Base-by-base conservation (phyloP, 2,888 invertebrate genomes). In the Napeogenes sylphis region DNA sequence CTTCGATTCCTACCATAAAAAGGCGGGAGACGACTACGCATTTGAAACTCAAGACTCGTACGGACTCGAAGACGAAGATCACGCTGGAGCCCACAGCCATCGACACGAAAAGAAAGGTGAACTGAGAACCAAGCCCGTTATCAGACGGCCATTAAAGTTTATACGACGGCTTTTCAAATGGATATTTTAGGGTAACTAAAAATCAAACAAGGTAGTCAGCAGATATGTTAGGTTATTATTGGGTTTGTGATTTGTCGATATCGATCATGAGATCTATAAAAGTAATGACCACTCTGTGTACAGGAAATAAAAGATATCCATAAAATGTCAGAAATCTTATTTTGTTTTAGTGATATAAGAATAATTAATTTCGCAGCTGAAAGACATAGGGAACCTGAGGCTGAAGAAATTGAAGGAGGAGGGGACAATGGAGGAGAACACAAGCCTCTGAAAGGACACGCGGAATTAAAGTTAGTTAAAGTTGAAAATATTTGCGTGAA, bases 1-100 rank as follows among this genome's bases (percentile, higher is more conserved):
- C 72, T 93, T 92, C 74, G 95, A 94, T 82, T 93, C 94, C 58
- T 95, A 87, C 84, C 94, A 94, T 83, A 94, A 94, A 80, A 94
- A 93, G 78, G 93, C 93, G 46, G 94, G 94, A 0, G 94, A 95
- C 80, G 92, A 93, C 75, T 94, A 94, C 80, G 95, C 94, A 70
- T 93, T 93, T 72, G 94, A 94, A 78, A 92, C 93, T 74, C 92
- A 94, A 74, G 92, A 93, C 55, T 92, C 93, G 58, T 94, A 87
- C 75, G 94, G 95, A 2, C 88, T 90, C 55, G 91, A 91, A 14
- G 83, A 90, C 14, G 90, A 84, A 35, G 86, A 79, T 3, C 91
- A 92, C 46, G 88, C 87, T 62, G 92, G 82, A 2, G 87, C 85
- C 0, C 80, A 87, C 77, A 87, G 85, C 70, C 81, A 88, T 64